Base-by-base conservation (phyloP, 1,140 invertebrate genomes). In the Proctacanthus coquilletti region DNA sequence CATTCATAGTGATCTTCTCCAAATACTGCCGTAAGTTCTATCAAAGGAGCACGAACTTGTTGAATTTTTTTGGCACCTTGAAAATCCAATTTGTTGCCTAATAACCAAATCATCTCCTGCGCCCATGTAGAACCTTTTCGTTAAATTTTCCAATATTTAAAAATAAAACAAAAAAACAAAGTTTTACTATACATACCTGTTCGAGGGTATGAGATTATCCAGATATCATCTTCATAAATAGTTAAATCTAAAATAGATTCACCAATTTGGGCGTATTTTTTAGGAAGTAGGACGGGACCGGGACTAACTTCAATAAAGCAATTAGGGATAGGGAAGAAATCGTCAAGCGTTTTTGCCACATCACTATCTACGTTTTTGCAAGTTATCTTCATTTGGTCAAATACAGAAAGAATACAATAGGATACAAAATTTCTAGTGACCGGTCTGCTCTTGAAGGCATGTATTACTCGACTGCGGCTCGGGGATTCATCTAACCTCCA, bases 41-140 rank as follows among this genome's bases (percentile, higher is more conserved):
- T 60, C 5, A 71, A 45, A 0, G 70, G 69, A 21, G 66, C 67
- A 4, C 70, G 62, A 14, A 71, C 55, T 39, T 73, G 69, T 36
- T 86, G 68, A n/a, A 76, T 65, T 17, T 69, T 69, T 50, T 75
- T 71, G 0, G 84, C 80, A 2, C 66, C 70, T 49, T 81, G 72
- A 46, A 78, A 85, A 52, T 92, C 71, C 31, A 84, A 64, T 47
- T 83, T 71, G 51, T 87, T 77, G 4, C 73, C 76, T 19, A 91
- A 74, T 14, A 86, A 66, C 84, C 84, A 91, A 3, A 83, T 69
- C 73, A 91, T 83, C 65, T 92, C 85, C 57, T 87, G 84, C 6
- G 75, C 71, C 84, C 84, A 89, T 3, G 86, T 86, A 23, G 84
- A 88, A 19, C 85, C 86, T 81, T 39, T 20, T 39, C n/a, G n/a